Conservation (phyloP, 2,888 invertebrate genomes). For the Lucinisca nassula region DNA sequence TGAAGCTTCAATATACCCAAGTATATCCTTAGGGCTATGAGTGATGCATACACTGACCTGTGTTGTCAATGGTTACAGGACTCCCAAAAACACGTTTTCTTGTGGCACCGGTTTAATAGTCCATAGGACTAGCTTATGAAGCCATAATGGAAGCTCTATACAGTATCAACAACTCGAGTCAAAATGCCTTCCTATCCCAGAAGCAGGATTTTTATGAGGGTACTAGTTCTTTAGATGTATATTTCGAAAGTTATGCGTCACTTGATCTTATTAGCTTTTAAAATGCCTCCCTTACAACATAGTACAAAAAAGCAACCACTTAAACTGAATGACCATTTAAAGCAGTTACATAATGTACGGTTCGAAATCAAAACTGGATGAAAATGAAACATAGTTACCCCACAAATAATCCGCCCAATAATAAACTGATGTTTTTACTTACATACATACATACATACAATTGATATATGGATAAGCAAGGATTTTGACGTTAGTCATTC, state of each 20-base stretch:
- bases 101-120: background rate
- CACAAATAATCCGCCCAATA: constrained; percentile 62
- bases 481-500: constrained; percentile 40
- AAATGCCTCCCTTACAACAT: background rate
- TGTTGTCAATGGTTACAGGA: too few relatives aligned
- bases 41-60: too few relatives aligned
- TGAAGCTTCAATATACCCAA: too few relatives aligned
- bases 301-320: background rate
- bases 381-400: constrained; percentile 57
- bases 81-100: too few relatives aligned
- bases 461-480: constrained; percentile 60
- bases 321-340: background rate
- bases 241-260: background rate
- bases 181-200: constrained; percentile 7
- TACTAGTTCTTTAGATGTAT: background rate
- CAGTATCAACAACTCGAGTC: background rate
- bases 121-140: background rate
- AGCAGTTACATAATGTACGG: background rate
- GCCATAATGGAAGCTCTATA: background rate
- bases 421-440: constrained; percentile 64
- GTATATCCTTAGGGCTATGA: too few relatives aligned
- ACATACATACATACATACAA: constrained; percentile 72
- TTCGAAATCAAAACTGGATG: constrained; percentile 1
- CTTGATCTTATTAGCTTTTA: background rate
- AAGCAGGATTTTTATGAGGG: background rate